Conservation (phyloP, 1,140 invertebrate genomes). For the Muscidifurax raptorellus region DNA sequence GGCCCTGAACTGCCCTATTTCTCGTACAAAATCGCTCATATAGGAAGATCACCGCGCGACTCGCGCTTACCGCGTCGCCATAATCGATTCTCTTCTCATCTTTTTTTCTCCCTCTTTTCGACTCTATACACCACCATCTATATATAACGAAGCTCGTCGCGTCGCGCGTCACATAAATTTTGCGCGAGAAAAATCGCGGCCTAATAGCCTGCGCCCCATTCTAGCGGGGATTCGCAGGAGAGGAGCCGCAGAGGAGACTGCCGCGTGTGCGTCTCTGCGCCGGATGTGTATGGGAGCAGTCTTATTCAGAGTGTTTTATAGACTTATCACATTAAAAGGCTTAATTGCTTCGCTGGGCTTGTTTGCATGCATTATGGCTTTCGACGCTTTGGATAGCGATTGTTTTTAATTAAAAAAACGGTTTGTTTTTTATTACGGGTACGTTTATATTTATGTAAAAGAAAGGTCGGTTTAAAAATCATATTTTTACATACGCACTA, state of each 20-base stretch:
- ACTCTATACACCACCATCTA: neutral
- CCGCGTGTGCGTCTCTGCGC: neutral
- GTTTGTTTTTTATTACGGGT: neutral
- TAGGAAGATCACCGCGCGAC: too few species aligned
- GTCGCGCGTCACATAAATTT: slow-evolving; percentile 31
- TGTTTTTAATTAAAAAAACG: neutral
- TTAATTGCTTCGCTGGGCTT: neutral
- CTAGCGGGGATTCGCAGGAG: neutral
- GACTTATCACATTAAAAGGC: neutral
- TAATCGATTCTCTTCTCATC: neutral
- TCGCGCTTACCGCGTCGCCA: neutral
- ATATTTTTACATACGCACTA: neutral
- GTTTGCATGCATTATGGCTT: too few species aligned
- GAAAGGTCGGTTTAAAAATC: neutral
- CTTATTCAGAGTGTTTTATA: neutral
- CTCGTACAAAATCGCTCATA: too few species aligned
- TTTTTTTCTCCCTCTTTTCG: neutral
- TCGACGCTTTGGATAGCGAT: neutral
- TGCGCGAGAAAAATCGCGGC: slow-evolving; percentile 1
- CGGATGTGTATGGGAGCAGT: too few species aligned
- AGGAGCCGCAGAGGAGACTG: neutral
- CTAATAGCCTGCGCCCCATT: slow-evolving; percentile 1
- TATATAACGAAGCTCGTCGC: neutral
- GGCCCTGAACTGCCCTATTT: too few species aligned
- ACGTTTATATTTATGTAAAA: neutral